Conservation (phyloP, 30 jellyfish, hydroid and myxozoan species). For the Sanderia malayensis region DNA sequence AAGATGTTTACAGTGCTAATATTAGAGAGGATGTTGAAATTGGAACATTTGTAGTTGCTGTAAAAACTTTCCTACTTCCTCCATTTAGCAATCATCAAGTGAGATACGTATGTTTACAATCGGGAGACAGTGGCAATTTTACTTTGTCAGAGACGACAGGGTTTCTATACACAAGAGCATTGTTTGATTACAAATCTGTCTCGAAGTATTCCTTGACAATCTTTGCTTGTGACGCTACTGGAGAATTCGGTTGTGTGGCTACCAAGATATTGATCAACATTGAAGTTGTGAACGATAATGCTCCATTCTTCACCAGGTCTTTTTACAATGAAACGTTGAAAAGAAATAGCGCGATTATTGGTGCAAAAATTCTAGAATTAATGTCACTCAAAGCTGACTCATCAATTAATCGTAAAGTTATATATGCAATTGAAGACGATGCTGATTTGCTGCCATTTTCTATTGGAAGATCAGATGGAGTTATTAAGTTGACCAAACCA, state of each 20-base stretch:
- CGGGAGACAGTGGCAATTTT: conserved; percentile 20
- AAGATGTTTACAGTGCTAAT: conserved; percentile 16
- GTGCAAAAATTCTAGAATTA: conserved; percentile 27
- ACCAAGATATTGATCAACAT: conserved; percentile 46
- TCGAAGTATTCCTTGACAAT: conserved; percentile 48
- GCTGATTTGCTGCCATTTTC: conserved; percentile 17
- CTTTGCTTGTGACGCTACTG: conserved; percentile 71
- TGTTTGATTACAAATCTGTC: conserved; percentile 62
- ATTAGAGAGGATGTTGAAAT: conserved; percentile 63
- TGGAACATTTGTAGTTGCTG: conserved; percentile 48
- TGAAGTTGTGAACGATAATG: conserved; percentile 68
- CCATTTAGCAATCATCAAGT: conserved; percentile 27
- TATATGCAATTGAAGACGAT: conserved; percentile 15
- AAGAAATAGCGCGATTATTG: conserved; percentile 30
- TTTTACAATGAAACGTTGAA: conserved; percentile 19
- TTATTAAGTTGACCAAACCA: conserved; percentile 1
- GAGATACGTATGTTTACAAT: conserved; percentile 41
- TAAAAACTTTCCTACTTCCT: conserved; percentile 43
- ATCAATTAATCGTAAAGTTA: conserved; percentile 31
- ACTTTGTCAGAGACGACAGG: conserved; percentile 64
- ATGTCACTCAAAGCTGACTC: conserved; percentile 63
- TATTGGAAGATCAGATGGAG: conserved; percentile 35
- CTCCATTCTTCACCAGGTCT: conserved; percentile 44
- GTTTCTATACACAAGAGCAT: conserved; percentile 22
- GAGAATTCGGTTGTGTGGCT: conserved; percentile 62